Evolutionary conservation across 1,140 invertebrate species (phyloP).

Genomic region (Drosophila paulistorum): DNA sequence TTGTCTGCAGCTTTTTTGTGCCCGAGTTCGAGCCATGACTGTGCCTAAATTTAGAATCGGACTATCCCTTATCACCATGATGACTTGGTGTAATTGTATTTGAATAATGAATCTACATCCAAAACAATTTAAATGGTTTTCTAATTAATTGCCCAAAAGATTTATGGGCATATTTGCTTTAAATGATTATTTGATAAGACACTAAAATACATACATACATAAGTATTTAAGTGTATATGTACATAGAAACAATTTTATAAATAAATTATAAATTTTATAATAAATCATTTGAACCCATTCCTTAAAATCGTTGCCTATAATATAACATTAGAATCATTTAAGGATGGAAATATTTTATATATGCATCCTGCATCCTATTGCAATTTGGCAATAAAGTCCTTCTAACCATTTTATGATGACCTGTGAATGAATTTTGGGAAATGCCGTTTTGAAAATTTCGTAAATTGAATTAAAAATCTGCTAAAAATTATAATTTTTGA

Average conservation of each 20-base stretch:
- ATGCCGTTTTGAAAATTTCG: no score
- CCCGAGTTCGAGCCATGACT: neutral
- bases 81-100: constrained; percentile 49
- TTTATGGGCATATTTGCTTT: constrained; percentile 64
- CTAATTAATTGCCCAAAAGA: constrained; percentile 74
- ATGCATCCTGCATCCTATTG: no score
- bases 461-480: no score
- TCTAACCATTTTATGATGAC: no score
- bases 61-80: constrained; percentile 34
- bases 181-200: constrained; percentile 43
- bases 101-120: constrained; percentile 25
- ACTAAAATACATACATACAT: neutral
- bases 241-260: neutral
- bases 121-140: constrained; percentile 51
- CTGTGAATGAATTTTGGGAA: no score
- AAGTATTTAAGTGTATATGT: neutral
- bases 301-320: no score
- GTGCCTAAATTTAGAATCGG: neutral
- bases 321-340: no score
- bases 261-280: neutral
- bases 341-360: no score
- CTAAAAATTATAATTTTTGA: no score
- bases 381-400: no score
- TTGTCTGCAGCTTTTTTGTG: neutral
- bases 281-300: no score